Evolutionary conservation across 2,113 vertebrate genomes (phyloP).

Genomic region (Ammodytes dubius): DNA sequence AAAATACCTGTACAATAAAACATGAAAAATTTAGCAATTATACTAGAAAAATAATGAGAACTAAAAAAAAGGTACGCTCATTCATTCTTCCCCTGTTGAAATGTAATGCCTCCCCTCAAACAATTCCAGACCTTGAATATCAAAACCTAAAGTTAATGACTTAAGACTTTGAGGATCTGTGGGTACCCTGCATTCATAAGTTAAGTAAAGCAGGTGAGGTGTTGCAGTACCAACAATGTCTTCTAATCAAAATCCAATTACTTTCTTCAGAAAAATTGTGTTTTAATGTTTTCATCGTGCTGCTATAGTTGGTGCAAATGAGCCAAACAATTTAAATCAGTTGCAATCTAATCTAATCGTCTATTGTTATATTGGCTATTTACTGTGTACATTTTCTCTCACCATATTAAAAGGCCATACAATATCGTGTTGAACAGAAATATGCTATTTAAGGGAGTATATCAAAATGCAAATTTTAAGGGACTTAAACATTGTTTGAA

Average conservation of each 20-base stretch:
- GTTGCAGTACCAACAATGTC: neutral
- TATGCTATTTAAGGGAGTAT: conserved; percentile 8
- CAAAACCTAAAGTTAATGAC: no score
- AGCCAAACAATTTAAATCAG: conserved; percentile 19
- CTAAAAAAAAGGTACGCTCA: no score
- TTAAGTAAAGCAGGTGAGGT: neutral
- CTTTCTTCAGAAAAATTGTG: neutral
- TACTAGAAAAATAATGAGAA: no score
- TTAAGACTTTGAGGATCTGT: no score
- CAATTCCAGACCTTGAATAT: no score
- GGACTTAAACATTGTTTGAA: neutral
- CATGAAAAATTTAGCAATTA: no score
- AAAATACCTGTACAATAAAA: no score
- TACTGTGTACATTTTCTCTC: conserved; percentile 18
- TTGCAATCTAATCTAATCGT: conserved; percentile 30
- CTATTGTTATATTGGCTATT: conserved; percentile 4
- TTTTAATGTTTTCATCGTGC: conserved; percentile 12
- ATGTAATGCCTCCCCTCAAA: no score
- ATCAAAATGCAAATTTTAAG: conserved; percentile 55
- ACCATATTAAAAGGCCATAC: neutral
- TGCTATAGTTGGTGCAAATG: neutral
- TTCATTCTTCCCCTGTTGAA: no score
- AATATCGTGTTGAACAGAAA: conserved; percentile 25
- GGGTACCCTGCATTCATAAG: neutral
- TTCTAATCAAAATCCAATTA: conserved; percentile 10